phyloP scores from a whole-genome alignment of 2,888 invertebrate species.

The Congeria kusceri region DNA sequence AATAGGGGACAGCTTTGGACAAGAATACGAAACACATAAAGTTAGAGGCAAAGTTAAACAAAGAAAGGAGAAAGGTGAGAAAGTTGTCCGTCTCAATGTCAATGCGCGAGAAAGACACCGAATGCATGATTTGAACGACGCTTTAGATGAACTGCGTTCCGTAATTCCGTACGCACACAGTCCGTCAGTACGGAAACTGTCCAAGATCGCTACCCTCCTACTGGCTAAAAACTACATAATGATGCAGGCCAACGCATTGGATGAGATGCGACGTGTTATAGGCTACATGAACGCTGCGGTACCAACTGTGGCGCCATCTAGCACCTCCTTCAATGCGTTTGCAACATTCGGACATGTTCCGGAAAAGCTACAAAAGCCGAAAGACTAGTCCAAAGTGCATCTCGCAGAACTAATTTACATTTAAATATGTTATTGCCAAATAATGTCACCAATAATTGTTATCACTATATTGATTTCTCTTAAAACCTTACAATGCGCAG shows the following conservation, averaged over 20 bases:
- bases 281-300: constrained; percentile 82
- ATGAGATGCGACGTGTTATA: constrained; percentile 83
- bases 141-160: constrained; percentile 84
- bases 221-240: constrained; percentile 85
- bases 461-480: no score
- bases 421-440: no score
- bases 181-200: constrained; percentile 84
- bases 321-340: constrained; percentile 67
- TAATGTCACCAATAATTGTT: no score
- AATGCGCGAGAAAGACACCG: constrained; percentile 86
- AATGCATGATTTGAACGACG: constrained; percentile 87
- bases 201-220: constrained; percentile 84
- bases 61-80: constrained; percentile 63
- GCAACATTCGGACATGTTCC: no score
- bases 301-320: constrained; percentile 27
- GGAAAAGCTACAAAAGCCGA: no score
- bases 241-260: constrained; percentile 84
- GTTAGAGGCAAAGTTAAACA: constrained; percentile 47
- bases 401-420: no score
- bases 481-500: no score
- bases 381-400: no score
- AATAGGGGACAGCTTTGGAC: constrained; percentile 48
- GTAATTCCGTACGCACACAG: constrained; percentile 85
- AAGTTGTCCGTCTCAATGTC: constrained; percentile 81
- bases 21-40: constrained; percentile 54